Base-by-base conservation (phyloP, 2,797 vertebrate species). In the Okamejei kenojei region DNA sequence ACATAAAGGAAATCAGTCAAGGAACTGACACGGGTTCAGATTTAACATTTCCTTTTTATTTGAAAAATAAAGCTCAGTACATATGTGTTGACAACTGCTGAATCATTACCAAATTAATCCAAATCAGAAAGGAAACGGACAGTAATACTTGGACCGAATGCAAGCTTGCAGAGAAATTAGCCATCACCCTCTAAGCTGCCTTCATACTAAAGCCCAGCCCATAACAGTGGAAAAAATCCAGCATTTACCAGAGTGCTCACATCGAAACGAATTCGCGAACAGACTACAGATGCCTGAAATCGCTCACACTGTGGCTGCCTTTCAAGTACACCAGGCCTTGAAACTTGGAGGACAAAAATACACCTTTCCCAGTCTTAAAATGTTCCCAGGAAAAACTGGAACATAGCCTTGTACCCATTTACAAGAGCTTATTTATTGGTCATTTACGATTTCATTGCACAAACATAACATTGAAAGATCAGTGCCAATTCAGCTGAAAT, bases 1-100 rank as follows among this genome's bases (percentile, higher is more conserved):
- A 32, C 84, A n/a, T 61, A 88, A 68, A 68, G 84, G 61, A 88
- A 88, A 88, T 35, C 84, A 88, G 61, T 86, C 82, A 32, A 32
- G 61, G 84, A 88, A 88, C 29, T 68, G 84, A 88, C 29, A 63
- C 61, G 1, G 61, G 5, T 32, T 38, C 6, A 35, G 68, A 35
- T 10, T 21, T 63, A 13, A 86, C 61, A 63, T 65, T 63, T 65
- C 9, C 32, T 32, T 73, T 73, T 73, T 73, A 45, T 73, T 21
- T 21, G 17, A 19, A 19, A 23, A 73, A 73, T 68, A 73, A 32
- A 15, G 21, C n/a, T 1, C 17, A 88, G 84, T 35, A 88, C n/a
- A 65, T 65, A 88, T 68, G 32, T 68, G 17, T 63, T 88, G 61
- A 88, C 84, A 88, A 63, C 17, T 88, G 84, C n/a, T 68, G 17